Percentiles rank a stretch among this genome's conserved stretches.
phyloP scores from a whole-genome alignment of 1,140 invertebrate genomes.

The Drosophila chauvacae region DNA sequence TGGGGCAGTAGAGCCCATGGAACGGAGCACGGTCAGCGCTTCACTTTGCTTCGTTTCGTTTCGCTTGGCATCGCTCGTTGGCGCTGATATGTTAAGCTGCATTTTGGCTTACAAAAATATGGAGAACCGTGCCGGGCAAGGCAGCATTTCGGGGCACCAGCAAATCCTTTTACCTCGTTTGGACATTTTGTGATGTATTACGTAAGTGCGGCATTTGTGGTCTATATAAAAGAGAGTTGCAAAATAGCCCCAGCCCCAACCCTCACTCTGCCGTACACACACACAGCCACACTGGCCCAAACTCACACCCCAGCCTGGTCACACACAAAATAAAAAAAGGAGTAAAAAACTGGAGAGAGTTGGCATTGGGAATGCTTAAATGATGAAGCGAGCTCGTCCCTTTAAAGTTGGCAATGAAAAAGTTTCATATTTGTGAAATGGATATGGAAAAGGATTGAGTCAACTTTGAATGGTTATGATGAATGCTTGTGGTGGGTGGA shows the following conservation, averaged over 20 bases:
- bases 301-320: constrained; percentile 19
- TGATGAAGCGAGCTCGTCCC: constrained; percentile 58
- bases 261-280: neutral
- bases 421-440: constrained; percentile 58
- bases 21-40: constrained; percentile 66
- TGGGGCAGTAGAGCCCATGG: constrained; percentile 1
- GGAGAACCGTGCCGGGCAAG: constrained; percentile 36
- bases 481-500: constrained; percentile 11
- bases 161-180: constrained; percentile 80
- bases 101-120: constrained; percentile 82
- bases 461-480: constrained; percentile 45
- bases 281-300: constrained; percentile 25
- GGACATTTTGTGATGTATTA: constrained; percentile 82
- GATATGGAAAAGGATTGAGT: constrained; percentile 34
- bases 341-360: constrained; percentile 17
- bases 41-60: constrained; percentile 57
- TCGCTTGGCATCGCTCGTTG: constrained; percentile 44
- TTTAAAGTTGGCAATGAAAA: constrained; percentile 72
- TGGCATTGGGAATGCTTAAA: constrained; percentile 74
- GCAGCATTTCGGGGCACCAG: constrained; percentile 40
- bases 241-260: constrained; percentile 37
- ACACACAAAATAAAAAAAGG: constrained; percentile 11
- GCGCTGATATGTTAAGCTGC: constrained; percentile 80
- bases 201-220: constrained; percentile 79
- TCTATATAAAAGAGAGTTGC: constrained; percentile 62